Percentiles rank a stretch among this genome's conserved stretches.
These are phyloP conservation scores for Spongilla lacustris DNA, from an alignment of 37 sponge, comb jelly and placozoan species.

Conservation along the genomic window DNA sequence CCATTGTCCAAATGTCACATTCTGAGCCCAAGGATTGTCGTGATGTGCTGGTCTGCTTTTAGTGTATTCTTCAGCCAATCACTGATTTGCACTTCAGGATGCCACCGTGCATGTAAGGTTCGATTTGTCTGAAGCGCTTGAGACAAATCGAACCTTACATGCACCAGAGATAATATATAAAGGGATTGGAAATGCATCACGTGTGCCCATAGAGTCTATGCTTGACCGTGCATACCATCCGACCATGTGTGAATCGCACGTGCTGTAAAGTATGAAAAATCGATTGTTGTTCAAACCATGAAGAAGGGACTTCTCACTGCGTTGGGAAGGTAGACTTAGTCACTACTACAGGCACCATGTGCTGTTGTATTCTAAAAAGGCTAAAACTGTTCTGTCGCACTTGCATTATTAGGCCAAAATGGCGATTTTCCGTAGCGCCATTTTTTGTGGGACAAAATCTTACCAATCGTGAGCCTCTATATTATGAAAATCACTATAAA, in stretches of 20 bases:
- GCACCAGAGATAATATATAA: not conserved
- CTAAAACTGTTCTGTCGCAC: not conserved
- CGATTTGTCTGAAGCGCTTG: too few species aligned
- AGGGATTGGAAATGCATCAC: not conserved
- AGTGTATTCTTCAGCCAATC: too few species aligned
- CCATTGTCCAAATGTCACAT: too few species aligned
- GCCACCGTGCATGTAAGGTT: too few species aligned
- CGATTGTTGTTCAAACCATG: not conserved
- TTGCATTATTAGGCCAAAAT: not conserved
- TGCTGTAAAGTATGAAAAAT: not conserved
- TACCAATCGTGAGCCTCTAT: not conserved
- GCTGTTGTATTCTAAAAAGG: not conserved
- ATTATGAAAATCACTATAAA: too few species aligned
- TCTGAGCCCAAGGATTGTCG: too few species aligned
- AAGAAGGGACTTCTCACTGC: not conserved
- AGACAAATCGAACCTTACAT: too few species aligned
- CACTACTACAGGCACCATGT: not conserved
- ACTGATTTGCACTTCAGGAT: too few species aligned
- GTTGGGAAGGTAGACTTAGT: not conserved
- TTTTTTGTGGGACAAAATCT: conserved; percentile 1
- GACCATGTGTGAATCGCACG: conserved; percentile 1
- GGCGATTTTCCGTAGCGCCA: not conserved
- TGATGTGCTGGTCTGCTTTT: too few species aligned
- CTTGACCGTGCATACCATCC: not conserved
- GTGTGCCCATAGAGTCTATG: not conserved